Percentiles rank a stretch among this genome's conserved stretches.
These are phyloP conservation scores for Philotrypesis tridentata DNA, from an alignment of 1,140 invertebrate genomes.

Conservation along the genomic window DNA sequence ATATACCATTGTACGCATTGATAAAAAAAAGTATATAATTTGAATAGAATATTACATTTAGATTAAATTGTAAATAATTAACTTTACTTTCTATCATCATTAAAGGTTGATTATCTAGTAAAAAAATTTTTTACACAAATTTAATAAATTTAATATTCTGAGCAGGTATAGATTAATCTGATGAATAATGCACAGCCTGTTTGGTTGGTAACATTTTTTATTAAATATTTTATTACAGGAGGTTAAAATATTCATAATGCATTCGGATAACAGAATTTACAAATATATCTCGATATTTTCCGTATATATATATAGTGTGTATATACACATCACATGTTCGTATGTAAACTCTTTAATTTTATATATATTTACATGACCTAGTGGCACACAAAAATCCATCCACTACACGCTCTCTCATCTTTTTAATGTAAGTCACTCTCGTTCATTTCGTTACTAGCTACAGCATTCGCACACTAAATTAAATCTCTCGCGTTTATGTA, in stretches of 20 bases:
- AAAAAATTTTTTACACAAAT: too few species aligned
- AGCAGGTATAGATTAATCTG: too few species aligned
- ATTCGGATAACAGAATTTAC: slow-evolving; percentile 73
- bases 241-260: slow-evolving; percentile 72
- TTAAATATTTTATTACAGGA: slow-evolving; percentile 73
- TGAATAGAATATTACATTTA: too few species aligned
- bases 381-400: slow-evolving; percentile 62
- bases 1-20: too few species aligned
- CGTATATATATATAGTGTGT: slow-evolving; percentile 62
- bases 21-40: too few species aligned
- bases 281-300: slow-evolving; percentile 72
- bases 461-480: not conserved
- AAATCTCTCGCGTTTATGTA: not conserved
- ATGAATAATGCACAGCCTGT: not conserved
- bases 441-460: not conserved
- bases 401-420: not conserved
- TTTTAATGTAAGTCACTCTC: not conserved
- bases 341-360: slow-evolving; percentile 61
- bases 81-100: too few species aligned
- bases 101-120: too few species aligned
- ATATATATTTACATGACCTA: slow-evolving; percentile 68
- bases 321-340: slow-evolving; percentile 67
- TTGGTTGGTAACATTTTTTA: slow-evolving; percentile 71
- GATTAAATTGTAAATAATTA: too few species aligned
- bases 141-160: too few species aligned